Evolutionary conservation across 2,113 vertebrate genomes (phyloP).

Genomic region (Nestor notabilis): DNA sequence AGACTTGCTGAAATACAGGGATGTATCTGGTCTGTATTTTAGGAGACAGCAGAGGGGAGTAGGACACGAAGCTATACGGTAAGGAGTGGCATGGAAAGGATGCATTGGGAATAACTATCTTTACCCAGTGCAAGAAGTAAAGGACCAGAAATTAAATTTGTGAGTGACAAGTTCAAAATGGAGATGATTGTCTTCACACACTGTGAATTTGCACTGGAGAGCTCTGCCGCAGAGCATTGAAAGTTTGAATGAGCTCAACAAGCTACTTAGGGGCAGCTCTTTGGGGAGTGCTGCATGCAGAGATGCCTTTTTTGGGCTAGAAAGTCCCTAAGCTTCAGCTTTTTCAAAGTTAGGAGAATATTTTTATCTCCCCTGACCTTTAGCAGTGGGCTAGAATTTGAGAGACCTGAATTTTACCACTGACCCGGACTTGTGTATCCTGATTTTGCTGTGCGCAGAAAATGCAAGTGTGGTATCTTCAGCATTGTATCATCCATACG

Average conservation of each 20-base stretch:
- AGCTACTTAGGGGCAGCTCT: neutral
- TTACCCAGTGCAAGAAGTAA: neutral
- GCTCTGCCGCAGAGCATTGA: neutral
- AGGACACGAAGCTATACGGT: neutral
- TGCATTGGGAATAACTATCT: neutral
- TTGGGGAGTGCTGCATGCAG: neutral
- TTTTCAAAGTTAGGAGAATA: neutral
- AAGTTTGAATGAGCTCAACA: neutral
- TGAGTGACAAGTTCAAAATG: neutral
- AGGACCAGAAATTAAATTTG: neutral
- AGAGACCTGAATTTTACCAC: neutral
- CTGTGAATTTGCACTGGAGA: neutral
- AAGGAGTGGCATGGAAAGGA: neutral
- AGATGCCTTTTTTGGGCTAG: slow-evolving; percentile 26
- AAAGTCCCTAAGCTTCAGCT: neutral
- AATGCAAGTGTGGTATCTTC: neutral
- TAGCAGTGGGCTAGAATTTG: neutral
- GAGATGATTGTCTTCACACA: neutral
- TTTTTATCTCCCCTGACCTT: slow-evolving; percentile 20
- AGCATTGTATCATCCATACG: rapidly evolving
- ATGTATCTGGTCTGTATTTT: neutral
- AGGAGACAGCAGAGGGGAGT: neutral
- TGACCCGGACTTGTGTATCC: neutral
- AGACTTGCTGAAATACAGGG: neutral
- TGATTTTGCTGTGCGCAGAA: neutral